Percentiles rank a stretch among this genome's conserved stretches.
These are phyloP conservation scores for Psilanteris sp. DNA, from an alignment of 1,140 invertebrate genomes.

Conservation along the genomic window DNA sequence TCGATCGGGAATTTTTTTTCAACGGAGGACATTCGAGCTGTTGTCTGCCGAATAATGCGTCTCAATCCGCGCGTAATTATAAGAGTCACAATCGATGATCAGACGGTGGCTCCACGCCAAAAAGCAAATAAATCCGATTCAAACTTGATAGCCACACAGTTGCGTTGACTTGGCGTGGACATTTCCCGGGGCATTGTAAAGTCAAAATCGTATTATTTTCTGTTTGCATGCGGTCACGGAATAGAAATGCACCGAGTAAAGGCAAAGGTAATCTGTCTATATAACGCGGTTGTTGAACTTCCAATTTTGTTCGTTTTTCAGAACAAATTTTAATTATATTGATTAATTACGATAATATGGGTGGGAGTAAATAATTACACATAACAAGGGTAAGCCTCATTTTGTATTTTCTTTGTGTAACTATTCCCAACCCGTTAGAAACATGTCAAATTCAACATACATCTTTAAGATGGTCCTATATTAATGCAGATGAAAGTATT, in stretches of 20 bases:
- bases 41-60: conserved; percentile 12
- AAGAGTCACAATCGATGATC: conserved; percentile 39
- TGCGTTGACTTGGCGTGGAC: conserved; percentile 49
- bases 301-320: conserved; percentile 44
- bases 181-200: conserved; percentile 39
- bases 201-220: conserved; percentile 43
- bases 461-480: too few relatives aligned
- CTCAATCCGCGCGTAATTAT: conserved; percentile 35
- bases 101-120: conserved; percentile 31
- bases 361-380: too few relatives aligned
- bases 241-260: conserved; percentile 36
- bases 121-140: conserved; percentile 47
- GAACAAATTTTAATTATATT: too few relatives aligned
- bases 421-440: too few relatives aligned
- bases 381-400: too few relatives aligned
- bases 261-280: conserved; percentile 55
- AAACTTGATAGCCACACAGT: conserved; percentile 42
- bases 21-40: too few relatives aligned
- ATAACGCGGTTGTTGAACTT: conserved; percentile 39
- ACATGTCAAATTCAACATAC: too few relatives aligned
- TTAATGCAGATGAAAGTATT: too few relatives aligned
- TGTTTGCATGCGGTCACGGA: conserved; percentile 33
- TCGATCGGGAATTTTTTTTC: too few relatives aligned
- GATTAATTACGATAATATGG: too few relatives aligned
- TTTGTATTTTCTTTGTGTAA: too few relatives aligned